Base-by-base conservation (phyloP, 2,113 vertebrate species). In the Dicentrarchus labrax region DNA sequence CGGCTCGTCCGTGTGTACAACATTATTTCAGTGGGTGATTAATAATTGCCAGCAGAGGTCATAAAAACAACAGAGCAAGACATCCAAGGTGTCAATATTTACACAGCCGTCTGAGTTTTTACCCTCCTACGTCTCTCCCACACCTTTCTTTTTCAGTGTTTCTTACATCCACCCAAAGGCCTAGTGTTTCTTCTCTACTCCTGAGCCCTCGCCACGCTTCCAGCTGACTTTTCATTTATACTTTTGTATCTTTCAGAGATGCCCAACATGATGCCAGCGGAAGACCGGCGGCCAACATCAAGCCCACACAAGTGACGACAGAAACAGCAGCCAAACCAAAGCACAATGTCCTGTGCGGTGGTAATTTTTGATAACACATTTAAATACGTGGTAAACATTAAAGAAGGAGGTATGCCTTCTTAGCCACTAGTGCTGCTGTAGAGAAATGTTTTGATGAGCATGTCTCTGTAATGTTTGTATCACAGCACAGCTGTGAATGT, bases 21-120 rank as follows among this genome's bases (percentile, higher is more conserved):
- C 81, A 78, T 85, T 83, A 78, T 80, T 84, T 90, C 36, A 79
- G 56, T 30, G 17, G 38, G 39, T 39, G 60, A 91, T 88, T 89
- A 91, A 91, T 90, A 86, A 92, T 85, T 90, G 36, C 88, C 68
- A 88, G 81, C 51, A 60, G 59, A 78, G 36, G 60, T 68, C 82
- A 89, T 87, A 88, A 88, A 76, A 36, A 80, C 86, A 78, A 68
- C 54, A 22, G 43, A 74, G 73, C 59, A 56, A 47, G 39, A 76
- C 71, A 72, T 66, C 36, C 15, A 10, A 21, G 66, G 61, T 67
- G 68, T 86, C 82, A 88, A 89, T 93, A 89, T 92, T 92, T 89
- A 86, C 72, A 70, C 53, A 67, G 69, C 30, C 48, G 70, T 48
- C 68, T 15, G 30, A 38, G 72, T 61, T 72, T 45, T 45, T 39